These are phyloP conservation scores for Dolichallabes microphthalmus DNA, from an alignment of 2,113 vertebrate species.

Conservation along the genomic window DNA sequence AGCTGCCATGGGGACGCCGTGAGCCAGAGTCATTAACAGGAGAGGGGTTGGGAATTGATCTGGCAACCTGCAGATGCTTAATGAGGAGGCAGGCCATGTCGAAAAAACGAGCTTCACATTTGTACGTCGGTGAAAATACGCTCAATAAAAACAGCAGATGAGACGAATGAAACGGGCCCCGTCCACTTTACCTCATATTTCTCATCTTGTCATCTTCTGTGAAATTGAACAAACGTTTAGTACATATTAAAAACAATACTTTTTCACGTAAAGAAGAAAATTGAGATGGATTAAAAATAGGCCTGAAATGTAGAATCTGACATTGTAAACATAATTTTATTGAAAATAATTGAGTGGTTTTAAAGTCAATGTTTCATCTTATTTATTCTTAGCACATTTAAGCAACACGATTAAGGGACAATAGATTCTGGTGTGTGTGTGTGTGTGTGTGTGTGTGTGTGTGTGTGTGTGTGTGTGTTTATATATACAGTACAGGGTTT, in stretches of 20 bases:
- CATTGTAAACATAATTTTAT: too few relatives aligned
- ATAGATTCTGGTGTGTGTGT: too few relatives aligned
- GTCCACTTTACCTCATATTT: background rate
- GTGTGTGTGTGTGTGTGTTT: too few relatives aligned
- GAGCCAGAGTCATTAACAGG: constrained; percentile 26
- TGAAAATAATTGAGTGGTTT: too few relatives aligned
- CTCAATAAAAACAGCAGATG: too few relatives aligned
- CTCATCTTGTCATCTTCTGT: background rate
- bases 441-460: too few relatives aligned
- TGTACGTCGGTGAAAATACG: background rate
- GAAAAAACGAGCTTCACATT: background rate
- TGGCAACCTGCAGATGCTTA: constrained; percentile 30
- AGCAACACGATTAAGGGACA: background rate
- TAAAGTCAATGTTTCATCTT: background rate
- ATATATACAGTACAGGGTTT: too few relatives aligned
- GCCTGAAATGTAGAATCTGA: background rate
- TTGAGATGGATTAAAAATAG: too few relatives aligned
- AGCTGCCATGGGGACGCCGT: constrained; percentile 15
- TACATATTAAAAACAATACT: too few relatives aligned
- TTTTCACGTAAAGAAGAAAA: too few relatives aligned
- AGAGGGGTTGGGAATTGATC: constrained; percentile 32
- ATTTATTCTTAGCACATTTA: background rate
- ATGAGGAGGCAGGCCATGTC: background rate
- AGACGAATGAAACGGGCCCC: background rate
- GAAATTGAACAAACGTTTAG: too few relatives aligned